phyloP scores from a whole-genome alignment of 23 tunicate species.

The Ascidia mentula region DNA sequence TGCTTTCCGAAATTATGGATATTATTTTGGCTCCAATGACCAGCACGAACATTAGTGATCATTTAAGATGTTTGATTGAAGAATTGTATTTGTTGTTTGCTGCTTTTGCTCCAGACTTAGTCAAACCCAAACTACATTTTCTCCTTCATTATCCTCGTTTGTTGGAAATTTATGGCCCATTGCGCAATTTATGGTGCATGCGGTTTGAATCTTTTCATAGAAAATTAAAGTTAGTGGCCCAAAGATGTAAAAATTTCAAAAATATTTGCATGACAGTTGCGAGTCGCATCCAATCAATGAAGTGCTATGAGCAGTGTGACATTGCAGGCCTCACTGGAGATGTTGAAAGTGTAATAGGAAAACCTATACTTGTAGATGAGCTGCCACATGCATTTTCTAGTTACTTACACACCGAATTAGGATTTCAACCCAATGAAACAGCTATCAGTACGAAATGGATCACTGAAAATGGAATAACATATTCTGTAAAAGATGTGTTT shows the following conservation, averaged over 20 bases:
- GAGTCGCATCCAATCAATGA: not conserved
- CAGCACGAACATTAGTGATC: slow-evolving; percentile 5
- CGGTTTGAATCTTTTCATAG: slow-evolving; percentile 22
- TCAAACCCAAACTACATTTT: slow-evolving; percentile 22
- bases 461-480: slow-evolving; percentile 16
- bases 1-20: slow-evolving; percentile 7
- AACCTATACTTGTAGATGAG: slow-evolving; percentile 6
- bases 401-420: slow-evolving; percentile 1
- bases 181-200: slow-evolving; percentile 20
- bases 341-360: slow-evolving; percentile 10
- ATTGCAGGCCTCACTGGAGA: slow-evolving; percentile 13
- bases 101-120: slow-evolving; percentile 18
- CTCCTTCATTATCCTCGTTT: slow-evolving; percentile 20
- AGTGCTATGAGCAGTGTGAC: slow-evolving; percentile 6
- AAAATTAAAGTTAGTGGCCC: slow-evolving; percentile 13
- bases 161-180: slow-evolving; percentile 16
- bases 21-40: slow-evolving; percentile 14
- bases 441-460: slow-evolving; percentile 5
- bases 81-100: slow-evolving; percentile 10
- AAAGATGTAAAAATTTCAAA: slow-evolving; percentile 7
- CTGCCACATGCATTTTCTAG: slow-evolving; percentile 13
- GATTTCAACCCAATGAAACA: not conserved
- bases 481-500: slow-evolving; percentile 14
- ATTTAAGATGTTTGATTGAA: slow-evolving; percentile 14
- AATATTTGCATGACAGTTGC: slow-evolving; percentile 1